phyloP scores from a whole-genome alignment of 2,113 vertebrate genomes.

The Oophaga pumilio region DNA sequence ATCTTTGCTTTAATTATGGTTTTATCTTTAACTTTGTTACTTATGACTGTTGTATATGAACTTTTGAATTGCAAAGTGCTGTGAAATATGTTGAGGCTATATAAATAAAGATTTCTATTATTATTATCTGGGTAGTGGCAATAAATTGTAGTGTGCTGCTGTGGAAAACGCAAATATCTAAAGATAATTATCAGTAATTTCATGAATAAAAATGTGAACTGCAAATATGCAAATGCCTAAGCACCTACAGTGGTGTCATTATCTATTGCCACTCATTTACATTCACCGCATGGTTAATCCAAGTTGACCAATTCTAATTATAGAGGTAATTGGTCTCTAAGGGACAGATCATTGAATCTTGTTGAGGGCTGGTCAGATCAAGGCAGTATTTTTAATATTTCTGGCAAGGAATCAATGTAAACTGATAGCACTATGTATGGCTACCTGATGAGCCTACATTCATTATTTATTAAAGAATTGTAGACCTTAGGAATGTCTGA shows the following conservation, averaged over 20 bases:
- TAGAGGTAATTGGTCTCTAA: not conserved
- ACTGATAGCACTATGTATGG: not conserved
- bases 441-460: too few relatives aligned
- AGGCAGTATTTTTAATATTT: not conserved
- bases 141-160: not conserved
- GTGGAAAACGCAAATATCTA: not conserved
- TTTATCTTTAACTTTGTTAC: too few relatives aligned
- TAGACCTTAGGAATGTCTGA: too few relatives aligned
- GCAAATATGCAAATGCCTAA: not conserved
- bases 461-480: too few relatives aligned
- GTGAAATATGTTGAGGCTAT: too few relatives aligned
- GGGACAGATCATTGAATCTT: not conserved
- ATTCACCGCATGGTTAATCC: not conserved
- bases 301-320: not conserved
- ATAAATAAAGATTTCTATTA: not conserved
- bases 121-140: not conserved
- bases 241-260: not conserved
- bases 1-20: too few relatives aligned
- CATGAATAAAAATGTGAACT: not conserved
- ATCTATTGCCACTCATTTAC: not conserved
- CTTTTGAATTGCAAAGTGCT: too few relatives aligned
- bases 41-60: too few relatives aligned
- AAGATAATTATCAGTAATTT: not conserved
- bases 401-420: not conserved
- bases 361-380: not conserved